Evolutionary conservation across 1,140 invertebrate species (phyloP), one percentile per base, ranked within the genome.

Genomic region (Drosophila cardini): DNA sequence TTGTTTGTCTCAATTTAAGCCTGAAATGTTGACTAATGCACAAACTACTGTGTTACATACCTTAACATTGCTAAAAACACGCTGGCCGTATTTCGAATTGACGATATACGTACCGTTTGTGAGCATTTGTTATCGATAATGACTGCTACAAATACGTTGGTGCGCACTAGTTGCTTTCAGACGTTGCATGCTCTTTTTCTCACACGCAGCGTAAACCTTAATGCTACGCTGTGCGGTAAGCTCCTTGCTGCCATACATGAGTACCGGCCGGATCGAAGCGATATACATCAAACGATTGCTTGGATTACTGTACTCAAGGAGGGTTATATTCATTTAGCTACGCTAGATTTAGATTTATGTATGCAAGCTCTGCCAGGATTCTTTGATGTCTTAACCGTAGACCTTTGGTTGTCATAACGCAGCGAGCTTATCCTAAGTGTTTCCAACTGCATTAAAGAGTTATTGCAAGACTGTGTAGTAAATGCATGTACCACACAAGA

Each of bases 301-400:
- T 99, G 98, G 98, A 92, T 98, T 0, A 93, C 95, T 1, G 97
- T 98, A 0, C 94, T 98, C 93, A 96, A 97, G 80, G 95, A 97
- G 92, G 97, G 95, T 2, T 94, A 96, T 82, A 92, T 95, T 0
- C 97, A 96, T 92, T 92, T 98, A 10, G 94, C 94, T 2, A 92
- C 93, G 93, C 76, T 93, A 60, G 93, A 95, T 75, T 63, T 94
- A 46, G 92, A 93, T 64, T 79, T 94, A 26, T 95, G 95, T 72
- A 90, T 94, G 53, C 92, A 92, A 15, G 93, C 94, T 57, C 46
- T 96, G 52, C 94, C 95, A 0, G 92, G 92, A 10, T 94, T 96
- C 50, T 93, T 96, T 6, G 94, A 94, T 26, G 94, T 94, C 15
- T 95, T 94, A 70, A 93, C 94, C 4, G 93, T 94, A 1, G 94